These are phyloP conservation scores for Pseudanteris insignis DNA, from an alignment of 2,888 invertebrate species.

Conservation along the genomic window DNA sequence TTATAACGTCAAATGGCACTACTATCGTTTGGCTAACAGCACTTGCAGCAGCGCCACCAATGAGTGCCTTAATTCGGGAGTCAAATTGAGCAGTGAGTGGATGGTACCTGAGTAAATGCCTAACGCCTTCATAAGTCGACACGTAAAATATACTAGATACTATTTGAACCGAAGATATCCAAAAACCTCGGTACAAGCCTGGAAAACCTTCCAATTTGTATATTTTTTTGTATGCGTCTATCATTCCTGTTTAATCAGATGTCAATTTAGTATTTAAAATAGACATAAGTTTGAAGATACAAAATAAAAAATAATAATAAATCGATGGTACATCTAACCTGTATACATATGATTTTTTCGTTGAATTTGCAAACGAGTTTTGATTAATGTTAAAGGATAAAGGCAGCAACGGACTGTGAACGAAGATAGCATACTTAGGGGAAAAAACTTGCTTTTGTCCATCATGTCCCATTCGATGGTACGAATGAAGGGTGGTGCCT, in stretches of 20 bases:
- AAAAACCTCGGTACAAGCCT: conserved; percentile 93
- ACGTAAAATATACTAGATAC: conserved; percentile 91
- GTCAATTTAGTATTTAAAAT: background rate
- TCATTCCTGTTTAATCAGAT: conserved; percentile 70
- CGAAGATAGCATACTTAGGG: conserved; percentile 89
- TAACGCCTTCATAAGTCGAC: conserved; percentile 90
- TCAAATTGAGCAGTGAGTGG: conserved; percentile 68
- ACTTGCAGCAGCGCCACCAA: conserved; percentile 92
- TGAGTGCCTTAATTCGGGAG: conserved; percentile 78
- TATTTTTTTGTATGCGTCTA: conserved; percentile 91
- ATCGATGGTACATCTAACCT: conserved; percentile 68
- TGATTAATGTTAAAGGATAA: conserved; percentile 92
- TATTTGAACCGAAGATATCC: conserved; percentile 90
- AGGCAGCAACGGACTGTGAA: conserved; percentile 78
- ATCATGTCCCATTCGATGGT: conserved; percentile 99
- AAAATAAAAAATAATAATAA: background rate
- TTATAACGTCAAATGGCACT: conserved; percentile 95
- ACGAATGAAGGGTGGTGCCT: conserved; percentile 74
- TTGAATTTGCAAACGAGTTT: conserved; percentile 92
- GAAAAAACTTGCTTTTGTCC: conserved; percentile 94
- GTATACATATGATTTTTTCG: conserved; percentile 83
- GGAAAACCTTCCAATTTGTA: conserved; percentile 82
- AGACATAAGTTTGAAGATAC: background rate
- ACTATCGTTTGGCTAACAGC: conserved; percentile 93
- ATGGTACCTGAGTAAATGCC: conserved; percentile 79